Evolutionary conservation across 2,113 vertebrate species (phyloP).

Genomic region (Dromaius novaehollandiae): DNA sequence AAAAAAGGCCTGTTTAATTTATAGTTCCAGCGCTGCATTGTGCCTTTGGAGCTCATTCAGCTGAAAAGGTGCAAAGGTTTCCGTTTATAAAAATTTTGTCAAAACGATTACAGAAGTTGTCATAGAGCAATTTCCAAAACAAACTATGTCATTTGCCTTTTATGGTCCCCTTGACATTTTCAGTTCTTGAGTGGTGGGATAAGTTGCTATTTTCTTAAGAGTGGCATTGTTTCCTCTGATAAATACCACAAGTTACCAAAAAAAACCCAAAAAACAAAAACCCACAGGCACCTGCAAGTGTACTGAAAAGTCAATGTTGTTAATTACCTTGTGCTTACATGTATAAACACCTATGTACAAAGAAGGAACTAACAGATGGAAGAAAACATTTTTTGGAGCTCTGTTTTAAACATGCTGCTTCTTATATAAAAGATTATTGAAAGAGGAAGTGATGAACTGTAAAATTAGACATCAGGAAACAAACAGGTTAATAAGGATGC

Average conservation of each 20-base stretch:
- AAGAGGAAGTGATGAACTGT: neutral
- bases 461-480: neutral
- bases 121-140: slow-evolving; percentile 42
- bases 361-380: neutral
- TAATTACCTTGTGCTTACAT: neutral
- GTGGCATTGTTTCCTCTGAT: slow-evolving; percentile 14
- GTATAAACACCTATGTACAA: neutral
- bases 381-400: neutral
- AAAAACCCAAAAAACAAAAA: neutral
- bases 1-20: slow-evolving; percentile 52
- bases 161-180: slow-evolving; percentile 55
- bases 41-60: slow-evolving; percentile 49
- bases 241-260: slow-evolving; percentile 11
- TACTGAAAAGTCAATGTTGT: neutral
- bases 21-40: slow-evolving; percentile 64
- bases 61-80: slow-evolving; percentile 54
- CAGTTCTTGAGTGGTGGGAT: neutral
- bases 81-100: slow-evolving; percentile 59
- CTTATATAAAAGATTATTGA: neutral
- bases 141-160: slow-evolving; percentile 54
- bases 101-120: slow-evolving; percentile 51
- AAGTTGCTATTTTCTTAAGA: slow-evolving; percentile 11
- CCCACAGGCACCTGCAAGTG: neutral
- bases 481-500: neutral
- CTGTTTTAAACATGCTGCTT: neutral